Conservation (phyloP, 1,140 invertebrate species). For the Planococcus citri region DNA sequence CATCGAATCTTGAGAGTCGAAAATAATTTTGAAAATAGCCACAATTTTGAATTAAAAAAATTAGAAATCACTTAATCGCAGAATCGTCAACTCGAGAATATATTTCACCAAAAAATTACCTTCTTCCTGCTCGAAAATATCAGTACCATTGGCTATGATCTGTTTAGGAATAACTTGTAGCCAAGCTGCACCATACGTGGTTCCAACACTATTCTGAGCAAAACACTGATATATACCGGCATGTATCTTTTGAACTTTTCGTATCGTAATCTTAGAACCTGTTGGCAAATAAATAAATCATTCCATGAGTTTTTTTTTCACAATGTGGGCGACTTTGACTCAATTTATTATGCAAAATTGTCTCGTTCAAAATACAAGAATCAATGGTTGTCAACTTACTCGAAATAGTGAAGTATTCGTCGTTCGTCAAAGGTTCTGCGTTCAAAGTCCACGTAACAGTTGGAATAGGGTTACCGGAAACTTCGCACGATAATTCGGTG, state of each 20-base stretch:
- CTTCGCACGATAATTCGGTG: conserved; percentile 47
- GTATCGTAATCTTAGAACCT: conserved; percentile 48
- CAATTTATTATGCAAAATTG: too few relatives aligned
- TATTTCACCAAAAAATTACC: conserved; percentile 17
- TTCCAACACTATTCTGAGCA: conserved; percentile 66
- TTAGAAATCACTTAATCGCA: too few relatives aligned
- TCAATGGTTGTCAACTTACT: too few relatives aligned
- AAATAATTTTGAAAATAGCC: too few relatives aligned
- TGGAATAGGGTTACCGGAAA: conserved; percentile 56
- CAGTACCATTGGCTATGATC: conserved; percentile 39
- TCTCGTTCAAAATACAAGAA: too few relatives aligned
- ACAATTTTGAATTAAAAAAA: too few relatives aligned
- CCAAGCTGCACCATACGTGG: conserved; percentile 44
- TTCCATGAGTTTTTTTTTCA: conserved; percentile 4
- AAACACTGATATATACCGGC: conserved; percentile 83
- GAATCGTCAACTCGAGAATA: too few relatives aligned
- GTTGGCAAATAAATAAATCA: too few relatives aligned
- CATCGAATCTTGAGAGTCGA: too few relatives aligned
- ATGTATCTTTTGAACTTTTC: conserved; percentile 60
- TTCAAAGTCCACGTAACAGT: conserved; percentile 71
- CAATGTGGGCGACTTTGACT: neutral
- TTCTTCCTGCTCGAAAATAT: conserved; percentile 23
- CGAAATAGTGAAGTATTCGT: conserved; percentile 38
- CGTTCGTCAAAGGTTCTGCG: conserved; percentile 48
- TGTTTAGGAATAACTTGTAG: conserved; percentile 61